Evolutionary conservation across 1,140 invertebrate genomes (phyloP), one percentile per base, ranked within the genome.

Genomic region (Ostrea edulis): DNA sequence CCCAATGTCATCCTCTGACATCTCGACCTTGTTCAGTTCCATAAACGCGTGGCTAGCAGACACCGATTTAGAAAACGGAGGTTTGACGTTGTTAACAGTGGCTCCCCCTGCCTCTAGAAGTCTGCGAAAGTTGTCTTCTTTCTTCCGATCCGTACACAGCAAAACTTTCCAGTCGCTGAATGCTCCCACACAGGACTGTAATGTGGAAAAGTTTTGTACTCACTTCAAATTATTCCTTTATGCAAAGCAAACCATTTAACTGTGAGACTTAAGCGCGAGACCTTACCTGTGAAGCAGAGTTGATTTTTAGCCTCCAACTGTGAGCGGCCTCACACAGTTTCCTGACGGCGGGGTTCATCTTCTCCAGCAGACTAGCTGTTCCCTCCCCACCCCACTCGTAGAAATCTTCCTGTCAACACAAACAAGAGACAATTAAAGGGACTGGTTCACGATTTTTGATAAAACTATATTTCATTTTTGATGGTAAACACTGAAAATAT

Each of bases 101-200:
- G 97, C 97, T 7, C 96, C 97, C 0, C 97, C 97, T 7, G 97
- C 97, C 65, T 96, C 94, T 52, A 98, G 95, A 0, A 98, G 95
- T 87, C 97, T 95, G 12, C 96, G 94, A 88, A 97, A 96, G 81
- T 97, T 96, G 2, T 95, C 95, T 55, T 96, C 95, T 88, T 96
- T 96, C 2, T 96, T 96, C 14, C 96, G 95, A 14, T 95, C 94
- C n/a, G 96, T 95, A 90, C 97, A 95, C n/a, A 98, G 93, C 17
- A 98, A 94, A 1, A 97, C 97, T 0, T 96, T 95, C 94, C 97
- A 96, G 14, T 96, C 95, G 8, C 95, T 92, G 93, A 97, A 98
- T 2, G 97, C 96, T 20, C 96, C 97, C 52, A 93, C 89, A 12
- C 94, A 89, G 12, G 68, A 77, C 68, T 77, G 25, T 20, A 20